These are phyloP conservation scores for Grantiella picta DNA, from an alignment of 2,113 vertebrate genomes.

Conservation along the genomic window DNA sequence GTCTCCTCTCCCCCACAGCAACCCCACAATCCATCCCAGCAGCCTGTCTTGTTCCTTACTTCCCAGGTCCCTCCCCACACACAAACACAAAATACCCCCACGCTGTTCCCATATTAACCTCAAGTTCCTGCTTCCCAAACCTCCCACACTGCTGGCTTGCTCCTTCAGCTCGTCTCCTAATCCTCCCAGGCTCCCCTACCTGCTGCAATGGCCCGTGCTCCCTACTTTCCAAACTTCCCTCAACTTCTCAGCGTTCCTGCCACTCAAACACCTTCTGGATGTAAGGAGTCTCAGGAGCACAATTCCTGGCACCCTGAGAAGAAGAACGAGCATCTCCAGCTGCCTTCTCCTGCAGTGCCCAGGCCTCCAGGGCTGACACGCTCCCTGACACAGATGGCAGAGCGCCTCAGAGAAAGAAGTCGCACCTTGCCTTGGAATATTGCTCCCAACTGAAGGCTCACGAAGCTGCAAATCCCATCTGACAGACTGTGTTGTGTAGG, in stretches of 20 bases:
- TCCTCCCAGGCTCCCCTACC: background rate
- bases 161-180: background rate
- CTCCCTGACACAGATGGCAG: background rate
- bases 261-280: background rate
- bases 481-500: background rate
- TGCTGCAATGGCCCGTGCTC: background rate
- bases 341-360: background rate
- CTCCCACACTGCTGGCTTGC: constrained; percentile 33
- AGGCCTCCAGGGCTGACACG: background rate
- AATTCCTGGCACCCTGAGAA: background rate
- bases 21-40: background rate
- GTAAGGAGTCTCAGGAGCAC: background rate
- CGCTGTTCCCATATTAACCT: constrained; percentile 34
- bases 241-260: background rate
- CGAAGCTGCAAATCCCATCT: background rate
- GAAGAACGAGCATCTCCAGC: background rate
- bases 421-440: background rate
- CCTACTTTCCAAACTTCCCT: background rate
- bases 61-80: background rate
- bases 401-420: background rate
- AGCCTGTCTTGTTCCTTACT: background rate
- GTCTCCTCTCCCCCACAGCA: background rate
- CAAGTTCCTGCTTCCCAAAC: constrained; percentile 29
- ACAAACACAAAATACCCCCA: background rate
- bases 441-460: background rate